Evolutionary conservation across 2,797 vertebrate species (phyloP).

Genomic region (Anguilla marmorata): DNA sequence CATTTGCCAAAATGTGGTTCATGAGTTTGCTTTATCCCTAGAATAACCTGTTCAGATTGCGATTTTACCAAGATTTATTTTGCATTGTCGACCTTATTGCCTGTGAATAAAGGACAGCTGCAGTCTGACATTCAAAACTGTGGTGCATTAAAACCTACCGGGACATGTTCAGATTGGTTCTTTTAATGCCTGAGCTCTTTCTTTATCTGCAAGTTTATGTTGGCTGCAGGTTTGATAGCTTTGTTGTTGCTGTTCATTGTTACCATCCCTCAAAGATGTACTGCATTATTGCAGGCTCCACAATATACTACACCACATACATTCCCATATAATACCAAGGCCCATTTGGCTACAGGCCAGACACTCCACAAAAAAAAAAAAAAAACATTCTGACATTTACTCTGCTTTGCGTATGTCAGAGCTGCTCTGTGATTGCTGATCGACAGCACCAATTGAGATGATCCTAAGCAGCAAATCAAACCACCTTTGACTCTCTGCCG

Average conservation of each 20-base stretch:
- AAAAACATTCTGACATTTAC: slow-evolving; percentile 39
- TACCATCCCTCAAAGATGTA: slow-evolving; percentile 49
- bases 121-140: slow-evolving; percentile 13
- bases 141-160: slow-evolving; percentile 16
- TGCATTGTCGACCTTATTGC: not conserved
- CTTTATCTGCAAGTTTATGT: slow-evolving; percentile 46
- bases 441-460: slow-evolving; percentile 42
- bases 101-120: not conserved
- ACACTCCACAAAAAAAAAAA: not conserved
- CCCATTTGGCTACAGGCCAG: slow-evolving; percentile 34
- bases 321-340: slow-evolving; percentile 40
- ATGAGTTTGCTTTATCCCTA: not conserved
- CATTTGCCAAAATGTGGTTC: not conserved
- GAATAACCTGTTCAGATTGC: not conserved
- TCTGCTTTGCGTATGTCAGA: slow-evolving; percentile 44
- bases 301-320: slow-evolving; percentile 24
- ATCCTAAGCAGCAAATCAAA: slow-evolving; percentile 50
- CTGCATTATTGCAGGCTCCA: slow-evolving; percentile 39
- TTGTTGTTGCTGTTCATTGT: slow-evolving; percentile 45
- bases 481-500: slow-evolving; percentile 38
- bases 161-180: slow-evolving; percentile 29
- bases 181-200: slow-evolving; percentile 41
- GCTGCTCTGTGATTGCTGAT: slow-evolving; percentile 29
- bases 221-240: slow-evolving; percentile 43
- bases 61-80: not conserved